Conservation (phyloP, 2,797 vertebrate genomes). For the Hafferia zeledoni region DNA sequence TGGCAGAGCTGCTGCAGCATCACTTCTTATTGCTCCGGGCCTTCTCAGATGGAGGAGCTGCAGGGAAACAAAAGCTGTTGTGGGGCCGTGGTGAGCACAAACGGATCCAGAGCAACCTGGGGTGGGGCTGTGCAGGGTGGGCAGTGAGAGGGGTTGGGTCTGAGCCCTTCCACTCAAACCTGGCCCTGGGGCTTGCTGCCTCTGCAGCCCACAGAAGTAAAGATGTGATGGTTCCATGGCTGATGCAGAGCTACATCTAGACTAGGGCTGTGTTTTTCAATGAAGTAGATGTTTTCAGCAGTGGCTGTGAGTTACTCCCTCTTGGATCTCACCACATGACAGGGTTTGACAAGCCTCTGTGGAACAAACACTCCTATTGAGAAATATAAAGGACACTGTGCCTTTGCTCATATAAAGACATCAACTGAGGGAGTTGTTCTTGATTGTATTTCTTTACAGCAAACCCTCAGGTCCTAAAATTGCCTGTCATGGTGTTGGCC, state of each 20-base stretch:
- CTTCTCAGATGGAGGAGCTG: background rate
- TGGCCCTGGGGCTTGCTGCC: background rate
- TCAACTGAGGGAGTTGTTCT: background rate
- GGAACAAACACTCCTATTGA: background rate
- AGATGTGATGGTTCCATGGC: background rate
- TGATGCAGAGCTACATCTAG: background rate
- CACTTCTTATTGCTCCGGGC: background rate
- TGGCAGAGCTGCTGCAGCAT: background rate
- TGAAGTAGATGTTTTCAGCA: background rate
- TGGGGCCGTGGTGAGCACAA: rapidly evolving
- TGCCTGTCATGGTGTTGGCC: background rate
- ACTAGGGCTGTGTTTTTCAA: background rate
- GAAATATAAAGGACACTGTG: background rate
- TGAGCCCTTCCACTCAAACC: background rate
- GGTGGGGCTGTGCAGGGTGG: rapidly evolving
- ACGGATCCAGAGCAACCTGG: background rate
- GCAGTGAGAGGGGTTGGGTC: background rate
- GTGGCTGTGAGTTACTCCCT: background rate
- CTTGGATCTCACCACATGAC: background rate
- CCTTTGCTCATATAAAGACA: background rate
- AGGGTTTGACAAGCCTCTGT: background rate
- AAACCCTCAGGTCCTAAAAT: background rate
- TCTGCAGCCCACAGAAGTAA: background rate
- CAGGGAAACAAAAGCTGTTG: background rate
- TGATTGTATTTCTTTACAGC: background rate